Percentiles rank a stretch among this genome's conserved stretches.
Conservation (phyloP, 2,888 invertebrate genomes). For the Drosophila pegasa region DNA sequence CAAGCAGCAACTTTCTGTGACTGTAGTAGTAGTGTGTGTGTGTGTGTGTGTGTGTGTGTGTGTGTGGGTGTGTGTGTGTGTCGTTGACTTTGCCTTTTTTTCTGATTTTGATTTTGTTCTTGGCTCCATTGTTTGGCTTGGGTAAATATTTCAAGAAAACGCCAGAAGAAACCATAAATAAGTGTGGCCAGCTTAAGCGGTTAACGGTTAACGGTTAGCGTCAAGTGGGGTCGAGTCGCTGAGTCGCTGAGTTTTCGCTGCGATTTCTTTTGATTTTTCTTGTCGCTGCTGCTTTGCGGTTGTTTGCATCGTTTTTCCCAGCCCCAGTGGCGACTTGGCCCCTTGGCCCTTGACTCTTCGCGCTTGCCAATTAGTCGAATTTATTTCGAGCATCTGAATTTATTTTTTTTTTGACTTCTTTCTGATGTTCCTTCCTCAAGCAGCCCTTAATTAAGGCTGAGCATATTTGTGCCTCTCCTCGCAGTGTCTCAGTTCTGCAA, state of each 20-base stretch:
- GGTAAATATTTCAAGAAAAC: slow-evolving; percentile 74
- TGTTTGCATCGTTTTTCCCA: slow-evolving; percentile 40
- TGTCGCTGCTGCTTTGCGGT: slow-evolving; percentile 53
- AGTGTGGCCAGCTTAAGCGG: slow-evolving; percentile 62
- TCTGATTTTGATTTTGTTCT: slow-evolving; percentile 46
- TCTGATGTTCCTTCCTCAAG: slow-evolving; percentile 23
- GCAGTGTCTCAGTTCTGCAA: slow-evolving; percentile 52
- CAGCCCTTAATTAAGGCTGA: slow-evolving; percentile 67
- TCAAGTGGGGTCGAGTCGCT: slow-evolving; percentile 77
- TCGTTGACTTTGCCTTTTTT: slow-evolving; percentile 42
- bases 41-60: slow-evolving; percentile 10
- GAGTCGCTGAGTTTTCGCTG: slow-evolving; percentile 42
- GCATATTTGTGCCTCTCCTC: slow-evolving; percentile 43
- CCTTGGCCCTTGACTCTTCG: slow-evolving; percentile 38
- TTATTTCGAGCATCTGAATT: slow-evolving; percentile 22
- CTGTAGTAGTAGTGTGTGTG: slow-evolving; percentile 32
- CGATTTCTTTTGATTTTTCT: slow-evolving; percentile 56
- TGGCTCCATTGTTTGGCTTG: slow-evolving; percentile 56
- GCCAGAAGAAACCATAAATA: slow-evolving; percentile 65
- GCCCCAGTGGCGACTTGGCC: slow-evolving; percentile 20
- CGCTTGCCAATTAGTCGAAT: slow-evolving; percentile 68
- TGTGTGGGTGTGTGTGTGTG: slow-evolving; percentile 19
- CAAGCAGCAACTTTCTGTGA: slow-evolving; percentile 38
- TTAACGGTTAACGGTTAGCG: slow-evolving; percentile 51
- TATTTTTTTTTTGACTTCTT: slow-evolving; percentile 6